Percentiles rank a stretch among this genome's conserved stretches.
Evolutionary conservation across 2,797 vertebrate species (phyloP).

Genomic region (Galagoides demidoff): DNA sequence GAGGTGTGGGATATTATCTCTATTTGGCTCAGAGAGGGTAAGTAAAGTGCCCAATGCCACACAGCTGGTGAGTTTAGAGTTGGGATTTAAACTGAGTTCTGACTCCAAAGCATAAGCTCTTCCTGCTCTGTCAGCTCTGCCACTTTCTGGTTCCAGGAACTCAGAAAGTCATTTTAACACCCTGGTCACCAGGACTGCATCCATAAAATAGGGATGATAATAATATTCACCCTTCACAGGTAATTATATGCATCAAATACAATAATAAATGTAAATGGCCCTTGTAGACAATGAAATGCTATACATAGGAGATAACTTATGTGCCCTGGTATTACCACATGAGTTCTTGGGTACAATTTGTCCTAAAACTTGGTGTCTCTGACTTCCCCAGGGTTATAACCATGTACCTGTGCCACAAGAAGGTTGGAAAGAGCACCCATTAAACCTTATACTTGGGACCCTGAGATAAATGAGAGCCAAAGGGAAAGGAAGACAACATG

Average conservation of each 20-base stretch:
- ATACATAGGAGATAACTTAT: neutral
- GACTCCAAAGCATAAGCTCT: neutral
- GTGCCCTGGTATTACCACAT: neutral
- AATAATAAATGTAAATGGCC: neutral
- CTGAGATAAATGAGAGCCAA: conserved; percentile 1
- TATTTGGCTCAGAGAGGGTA: conserved; percentile 39
- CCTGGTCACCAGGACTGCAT: neutral
- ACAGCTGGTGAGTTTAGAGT: neutral
- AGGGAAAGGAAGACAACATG: neutral
- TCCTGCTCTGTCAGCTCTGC: neutral
- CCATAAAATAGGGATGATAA: neutral
- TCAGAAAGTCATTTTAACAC: neutral
- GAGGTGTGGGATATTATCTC: conserved; percentile 3
- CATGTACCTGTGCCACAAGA: neutral
- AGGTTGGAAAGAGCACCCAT: neutral
- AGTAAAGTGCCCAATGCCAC: conserved; percentile 18
- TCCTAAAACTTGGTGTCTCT: neutral
- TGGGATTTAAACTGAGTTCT: neutral
- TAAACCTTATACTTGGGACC: neutral
- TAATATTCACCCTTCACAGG: neutral
- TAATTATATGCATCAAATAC: neutral
- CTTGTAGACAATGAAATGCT: neutral
- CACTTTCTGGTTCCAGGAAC: neutral
- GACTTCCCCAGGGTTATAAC: neutral
- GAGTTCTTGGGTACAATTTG: neutral